A percentile compares a stretch with the other conserved stretches of the same genome.
Evolutionary conservation across 2,888 invertebrate genomes (phyloP).

Genomic region (Caradrina clavipalpis): DNA sequence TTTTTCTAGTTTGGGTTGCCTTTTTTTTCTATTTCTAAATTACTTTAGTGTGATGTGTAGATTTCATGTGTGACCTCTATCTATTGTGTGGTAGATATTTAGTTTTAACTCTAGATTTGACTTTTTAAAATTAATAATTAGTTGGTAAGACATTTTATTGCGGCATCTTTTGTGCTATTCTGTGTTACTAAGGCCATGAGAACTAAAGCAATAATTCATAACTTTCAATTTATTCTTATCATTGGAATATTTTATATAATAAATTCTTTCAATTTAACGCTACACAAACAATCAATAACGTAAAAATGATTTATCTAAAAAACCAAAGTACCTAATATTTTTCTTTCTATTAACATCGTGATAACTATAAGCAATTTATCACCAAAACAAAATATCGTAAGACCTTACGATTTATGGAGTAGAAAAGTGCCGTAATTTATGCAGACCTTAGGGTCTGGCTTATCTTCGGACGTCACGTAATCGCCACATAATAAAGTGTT

Average conservation of each 20-base stretch:
- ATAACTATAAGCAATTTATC: constrained; percentile 37
- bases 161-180: constrained; percentile 12
- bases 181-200: constrained; percentile 9
- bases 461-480: constrained; percentile 59
- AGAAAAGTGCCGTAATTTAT: constrained; percentile 57
- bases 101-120: constrained; percentile 1
- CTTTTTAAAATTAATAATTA: not conserved
- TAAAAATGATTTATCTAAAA: constrained; percentile 1
- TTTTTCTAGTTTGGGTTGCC: constrained; percentile 23
- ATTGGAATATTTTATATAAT: constrained; percentile 14
- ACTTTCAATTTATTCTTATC: constrained; percentile 5
- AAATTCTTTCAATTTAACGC: constrained; percentile 14
- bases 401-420: constrained; percentile 52
- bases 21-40: constrained; percentile 8
- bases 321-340: not conserved
- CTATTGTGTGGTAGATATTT: constrained; percentile 20
- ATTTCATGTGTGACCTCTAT: constrained; percentile 30
- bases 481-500: constrained; percentile 57
- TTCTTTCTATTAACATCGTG: not conserved
- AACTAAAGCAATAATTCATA: constrained; percentile 11
- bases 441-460: constrained; percentile 58
- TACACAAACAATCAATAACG: constrained; percentile 11
- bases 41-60: constrained; percentile 18
- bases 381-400: constrained; percentile 39
- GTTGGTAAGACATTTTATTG: not conserved